Evolutionary conservation across 2,113 vertebrate genomes (phyloP).

Genomic region (Tachycineta bicolor): DNA sequence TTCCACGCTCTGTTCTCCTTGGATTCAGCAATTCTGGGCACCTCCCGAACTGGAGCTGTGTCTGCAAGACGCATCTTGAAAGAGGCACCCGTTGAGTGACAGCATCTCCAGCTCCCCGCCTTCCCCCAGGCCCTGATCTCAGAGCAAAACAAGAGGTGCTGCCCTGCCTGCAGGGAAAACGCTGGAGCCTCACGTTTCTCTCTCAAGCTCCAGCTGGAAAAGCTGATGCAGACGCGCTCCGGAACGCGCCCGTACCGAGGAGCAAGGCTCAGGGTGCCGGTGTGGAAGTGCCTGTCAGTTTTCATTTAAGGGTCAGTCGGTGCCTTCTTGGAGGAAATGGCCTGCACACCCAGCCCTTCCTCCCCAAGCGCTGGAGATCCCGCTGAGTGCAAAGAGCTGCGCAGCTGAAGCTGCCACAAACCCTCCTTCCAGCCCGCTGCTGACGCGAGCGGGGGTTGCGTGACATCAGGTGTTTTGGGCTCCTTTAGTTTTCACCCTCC

Average conservation of each 20-base stretch:
- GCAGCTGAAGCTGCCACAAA: neutral
- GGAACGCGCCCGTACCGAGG: rapidly evolving
- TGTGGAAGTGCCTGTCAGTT: neutral
- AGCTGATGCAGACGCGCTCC: neutral
- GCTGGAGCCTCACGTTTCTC: neutral
- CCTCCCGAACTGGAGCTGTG: neutral
- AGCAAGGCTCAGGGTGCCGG: neutral
- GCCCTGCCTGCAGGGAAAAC: neutral
- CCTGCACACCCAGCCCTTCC: neutral
- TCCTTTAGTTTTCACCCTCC: neutral
- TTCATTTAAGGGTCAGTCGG: neutral
- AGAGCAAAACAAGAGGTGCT: neutral
- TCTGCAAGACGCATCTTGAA: neutral
- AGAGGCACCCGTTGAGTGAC: neutral
- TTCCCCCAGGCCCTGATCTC: neutral
- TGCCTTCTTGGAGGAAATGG: neutral
- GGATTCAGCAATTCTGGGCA: neutral
- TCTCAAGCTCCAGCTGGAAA: neutral
- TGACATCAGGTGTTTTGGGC: neutral
- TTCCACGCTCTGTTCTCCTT: neutral
- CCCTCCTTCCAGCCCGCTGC: neutral
- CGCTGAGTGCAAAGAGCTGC: neutral
- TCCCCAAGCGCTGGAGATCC: neutral
- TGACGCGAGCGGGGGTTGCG: neutral
- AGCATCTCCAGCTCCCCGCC: neutral